phyloP scores from a whole-genome alignment of 2,797 vertebrate genomes.

The Capromys pilorides region DNA sequence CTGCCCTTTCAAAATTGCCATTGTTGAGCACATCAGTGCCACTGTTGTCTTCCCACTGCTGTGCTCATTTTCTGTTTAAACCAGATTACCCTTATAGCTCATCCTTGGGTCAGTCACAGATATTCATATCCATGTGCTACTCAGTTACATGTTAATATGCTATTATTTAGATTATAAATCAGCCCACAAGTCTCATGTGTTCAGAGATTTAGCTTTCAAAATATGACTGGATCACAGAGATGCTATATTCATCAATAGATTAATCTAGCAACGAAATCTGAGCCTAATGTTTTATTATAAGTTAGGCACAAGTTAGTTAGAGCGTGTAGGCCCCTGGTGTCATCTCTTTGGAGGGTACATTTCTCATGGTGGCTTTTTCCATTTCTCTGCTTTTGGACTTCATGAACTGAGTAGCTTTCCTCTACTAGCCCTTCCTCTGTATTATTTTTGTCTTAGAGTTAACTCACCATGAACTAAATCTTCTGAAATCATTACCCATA shows the following conservation, averaged over 20 bases:
- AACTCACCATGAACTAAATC: neutral
- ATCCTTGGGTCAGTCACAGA: neutral
- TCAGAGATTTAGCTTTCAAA: neutral
- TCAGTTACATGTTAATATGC: too few relatives aligned
- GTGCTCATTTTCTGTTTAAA: neutral
- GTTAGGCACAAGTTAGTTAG: neutral
- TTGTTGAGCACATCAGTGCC: neutral
- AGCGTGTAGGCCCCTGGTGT: neutral
- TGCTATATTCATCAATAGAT: too few relatives aligned
- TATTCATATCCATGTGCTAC: neutral
- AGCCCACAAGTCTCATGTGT: neutral
- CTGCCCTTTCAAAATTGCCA: neutral
- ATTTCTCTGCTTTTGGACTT: neutral
- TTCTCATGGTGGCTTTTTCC: neutral
- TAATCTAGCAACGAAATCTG: neutral
- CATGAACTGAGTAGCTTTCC: neutral
- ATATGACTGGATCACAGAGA: neutral
- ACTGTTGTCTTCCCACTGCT: neutral
- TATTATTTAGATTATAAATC: neutral
- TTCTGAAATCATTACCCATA: neutral
- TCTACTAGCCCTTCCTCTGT: neutral
- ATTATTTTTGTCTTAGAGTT: neutral
- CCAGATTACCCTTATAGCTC: neutral
- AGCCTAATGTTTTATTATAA: neutral
- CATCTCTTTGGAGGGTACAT: neutral